Evolutionary conservation across 2,888 invertebrate species (phyloP).

Genomic region (Cataglyphis altisquamis): DNA sequence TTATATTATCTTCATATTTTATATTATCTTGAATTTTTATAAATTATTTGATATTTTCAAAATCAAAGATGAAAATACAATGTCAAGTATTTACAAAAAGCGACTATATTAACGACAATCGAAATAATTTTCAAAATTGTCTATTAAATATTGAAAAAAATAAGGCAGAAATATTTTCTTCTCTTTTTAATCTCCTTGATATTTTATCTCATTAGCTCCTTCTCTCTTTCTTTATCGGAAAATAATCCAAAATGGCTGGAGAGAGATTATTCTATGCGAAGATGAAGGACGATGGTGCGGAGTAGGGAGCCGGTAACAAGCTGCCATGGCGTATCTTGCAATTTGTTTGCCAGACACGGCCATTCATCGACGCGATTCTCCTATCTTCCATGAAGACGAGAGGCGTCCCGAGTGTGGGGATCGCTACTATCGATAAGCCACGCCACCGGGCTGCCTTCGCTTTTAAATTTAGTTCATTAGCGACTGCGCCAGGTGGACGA

Average conservation of each 20-base stretch:
- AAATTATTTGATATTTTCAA: background rate
- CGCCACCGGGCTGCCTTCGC: constrained; percentile 78
- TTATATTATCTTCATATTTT: background rate
- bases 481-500: constrained; percentile 80
- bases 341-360: constrained; percentile 86
- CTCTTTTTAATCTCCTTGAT: background rate
- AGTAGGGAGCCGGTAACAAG: constrained; percentile 77
- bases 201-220: background rate
- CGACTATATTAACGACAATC: background rate
- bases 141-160: background rate
- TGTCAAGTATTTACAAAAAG: no score
- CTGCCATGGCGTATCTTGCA: constrained; percentile 85
- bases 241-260: constrained; percentile 61
- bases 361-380: constrained; percentile 85
- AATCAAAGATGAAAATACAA: background rate
- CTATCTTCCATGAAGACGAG: constrained; percentile 83
- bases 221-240: constrained; percentile 11
- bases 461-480: constrained; percentile 83
- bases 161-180: background rate
- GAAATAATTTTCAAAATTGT: background rate
- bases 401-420: constrained; percentile 77
- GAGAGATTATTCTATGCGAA: constrained; percentile 48
- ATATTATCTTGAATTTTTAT: background rate
- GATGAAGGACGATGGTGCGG: constrained; percentile 36
- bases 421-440: constrained; percentile 82